Conservation (phyloP, 2,113 vertebrate genomes). For the Eclectus roratus region DNA sequence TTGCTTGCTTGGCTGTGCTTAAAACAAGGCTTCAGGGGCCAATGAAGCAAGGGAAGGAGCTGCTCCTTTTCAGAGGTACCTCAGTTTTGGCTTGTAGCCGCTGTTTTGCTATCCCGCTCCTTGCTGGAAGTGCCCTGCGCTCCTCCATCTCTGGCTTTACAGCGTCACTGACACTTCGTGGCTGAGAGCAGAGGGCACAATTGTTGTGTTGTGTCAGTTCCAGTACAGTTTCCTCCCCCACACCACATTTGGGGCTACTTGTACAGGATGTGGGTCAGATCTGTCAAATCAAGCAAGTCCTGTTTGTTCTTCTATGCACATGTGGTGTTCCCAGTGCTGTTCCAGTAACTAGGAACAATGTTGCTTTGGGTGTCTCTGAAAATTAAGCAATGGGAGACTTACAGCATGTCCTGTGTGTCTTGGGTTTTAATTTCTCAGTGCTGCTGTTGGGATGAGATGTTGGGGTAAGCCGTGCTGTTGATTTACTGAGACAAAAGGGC, state of each 20-base stretch:
- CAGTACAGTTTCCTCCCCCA: background rate
- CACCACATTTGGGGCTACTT: background rate
- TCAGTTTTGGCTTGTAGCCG: background rate
- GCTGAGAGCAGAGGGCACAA: background rate
- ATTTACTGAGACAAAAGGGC: background rate
- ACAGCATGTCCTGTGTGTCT: background rate
- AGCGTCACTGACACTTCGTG: background rate
- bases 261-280: slow-evolving; percentile 54
- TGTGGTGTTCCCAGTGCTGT: background rate
- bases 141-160: background rate
- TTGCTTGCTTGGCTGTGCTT: slow-evolving; percentile 21
- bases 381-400: background rate
- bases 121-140: background rate
- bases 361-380: background rate
- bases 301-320: background rate
- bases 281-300: background rate
- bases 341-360: background rate
- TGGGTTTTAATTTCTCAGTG: background rate
- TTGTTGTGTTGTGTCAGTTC: background rate
- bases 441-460: background rate
- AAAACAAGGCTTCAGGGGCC: background rate
- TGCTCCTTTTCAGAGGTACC: background rate
- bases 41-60: background rate
- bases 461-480: background rate
- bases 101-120: background rate